phyloP scores from a whole-genome alignment of 2,888 invertebrate genomes.

The Tachina lurida region DNA sequence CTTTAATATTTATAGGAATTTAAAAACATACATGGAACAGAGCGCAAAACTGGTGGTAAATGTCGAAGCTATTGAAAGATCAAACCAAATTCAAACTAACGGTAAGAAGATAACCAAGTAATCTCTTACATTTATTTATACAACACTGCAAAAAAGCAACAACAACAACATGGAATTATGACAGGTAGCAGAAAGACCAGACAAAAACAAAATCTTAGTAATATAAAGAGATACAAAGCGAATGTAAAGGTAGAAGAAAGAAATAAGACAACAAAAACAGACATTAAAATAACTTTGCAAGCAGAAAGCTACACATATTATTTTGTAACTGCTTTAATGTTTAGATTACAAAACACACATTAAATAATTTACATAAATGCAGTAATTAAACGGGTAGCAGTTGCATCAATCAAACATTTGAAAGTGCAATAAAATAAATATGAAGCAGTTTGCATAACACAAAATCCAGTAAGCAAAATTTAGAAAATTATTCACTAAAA shows the following conservation, averaged over 20 bases:
- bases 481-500: constrained; percentile 1
- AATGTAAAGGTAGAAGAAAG: constrained; percentile 4
- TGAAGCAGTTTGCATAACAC: constrained; percentile 39
- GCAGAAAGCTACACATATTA: constrained; percentile 26
- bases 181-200: constrained; percentile 30
- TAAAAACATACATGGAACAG: no score
- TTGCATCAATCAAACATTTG: not conserved
- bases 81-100: no score
- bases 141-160: constrained; percentile 29
- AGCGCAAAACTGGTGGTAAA: no score
- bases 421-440: constrained; percentile 10
- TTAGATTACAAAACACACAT: constrained; percentile 44
- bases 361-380: not conserved
- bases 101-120: no score
- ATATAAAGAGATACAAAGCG: constrained; percentile 17
- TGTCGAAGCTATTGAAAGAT: no score
- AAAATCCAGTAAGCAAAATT: constrained; percentile 24
- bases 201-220: constrained; percentile 58
- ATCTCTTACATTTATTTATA: not conserved
- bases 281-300: constrained; percentile 19
- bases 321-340: constrained; percentile 51
- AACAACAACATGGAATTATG: not conserved
- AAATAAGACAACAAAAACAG: constrained; percentile 12
- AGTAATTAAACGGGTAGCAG: constrained; percentile 28
- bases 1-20: no score